Conservation (phyloP, 2,888 invertebrate species). For the Byasa hedistus region DNA sequence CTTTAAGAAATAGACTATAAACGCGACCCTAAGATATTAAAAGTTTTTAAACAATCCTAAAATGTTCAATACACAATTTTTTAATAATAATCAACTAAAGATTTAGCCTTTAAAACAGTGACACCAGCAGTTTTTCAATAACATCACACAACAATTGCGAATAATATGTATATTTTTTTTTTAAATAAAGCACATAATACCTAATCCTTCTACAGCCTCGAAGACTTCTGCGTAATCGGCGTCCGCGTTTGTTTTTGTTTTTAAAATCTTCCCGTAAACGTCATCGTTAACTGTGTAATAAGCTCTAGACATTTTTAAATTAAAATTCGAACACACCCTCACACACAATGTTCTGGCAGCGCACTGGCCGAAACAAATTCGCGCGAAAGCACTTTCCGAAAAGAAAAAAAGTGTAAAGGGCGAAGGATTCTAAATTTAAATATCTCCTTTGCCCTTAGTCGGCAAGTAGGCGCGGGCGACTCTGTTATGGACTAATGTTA, state of each 20-base stretch:
- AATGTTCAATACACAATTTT: too few relatives aligned
- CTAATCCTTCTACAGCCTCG: conserved; percentile 68
- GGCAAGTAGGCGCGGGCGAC: conserved; percentile 69
- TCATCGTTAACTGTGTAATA: conserved; percentile 74
- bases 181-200: conserved; percentile 41
- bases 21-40: too few relatives aligned
- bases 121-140: neutral
- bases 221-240: conserved; percentile 66
- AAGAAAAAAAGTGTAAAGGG: conserved; percentile 51
- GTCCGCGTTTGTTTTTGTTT: conserved; percentile 54
- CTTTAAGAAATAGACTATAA: too few relatives aligned
- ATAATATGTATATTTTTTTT: neutral
- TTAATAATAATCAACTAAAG: too few relatives aligned
- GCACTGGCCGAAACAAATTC: conserved; percentile 49
- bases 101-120: too few relatives aligned
- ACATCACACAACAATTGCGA: neutral
- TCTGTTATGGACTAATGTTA: conserved; percentile 72
- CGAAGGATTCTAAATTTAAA: conserved; percentile 75
- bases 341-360: conserved; percentile 40
- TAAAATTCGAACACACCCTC: conserved; percentile 23
- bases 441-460: conserved; percentile 57
- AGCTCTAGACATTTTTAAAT: conserved; percentile 54
- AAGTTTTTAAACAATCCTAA: too few relatives aligned
- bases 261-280: conserved; percentile 71
- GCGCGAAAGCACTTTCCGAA: conserved; percentile 31